Evolutionary conservation across 2,888 invertebrate genomes (phyloP), one percentile per base, ranked within the genome.

Genomic region (Epinotia nisella): DNA sequence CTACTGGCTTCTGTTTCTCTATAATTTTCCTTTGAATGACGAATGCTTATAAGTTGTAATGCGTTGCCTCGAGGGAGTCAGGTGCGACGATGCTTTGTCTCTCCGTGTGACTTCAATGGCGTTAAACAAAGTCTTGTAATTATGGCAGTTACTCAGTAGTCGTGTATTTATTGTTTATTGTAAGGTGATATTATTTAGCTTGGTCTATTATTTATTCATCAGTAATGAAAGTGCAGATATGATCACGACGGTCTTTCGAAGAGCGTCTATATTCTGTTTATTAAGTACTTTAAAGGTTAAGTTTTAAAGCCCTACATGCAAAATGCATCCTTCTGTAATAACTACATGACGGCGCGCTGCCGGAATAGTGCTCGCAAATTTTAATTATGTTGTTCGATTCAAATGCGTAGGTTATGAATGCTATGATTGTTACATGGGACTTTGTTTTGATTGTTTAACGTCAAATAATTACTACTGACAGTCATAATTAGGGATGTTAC

Each of bases 1-100:
- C 86, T 84, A 85, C 83, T 79, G 83, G 78, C 85, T 84, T 85
- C 83, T 84, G 83, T 85, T 88, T 85, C 81, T 81, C 82, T 85
- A 83, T 85, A 85, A 88, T 88, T 87, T 88, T 68, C 75, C 76
- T 74, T 75, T 76, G 76, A 79, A 83, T 86, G 86, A 88, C 83
- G 83, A 87, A 87, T 85, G 85, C 78, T 78, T 79, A 81, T 83
- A 82, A 83, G 81, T 82, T 80, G 75, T 76, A 73, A 73, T 73
- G 68, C 69, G 68, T 64, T 68, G 73, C 73, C 72, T 21, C 69
- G 62, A 73, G 73, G 68, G 59, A 64, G 41, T 69, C 65, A 65
- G 71, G 53, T 68, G 59, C 66, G 67, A 58, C 49, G 21, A 59
- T 29, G 51, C 24, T 65, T 59, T 70, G 62, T 70, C 64, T 59